Evolutionary conservation across 2,888 invertebrate genomes (phyloP).

Genomic region (Eumacrocentrus americanus): DNA sequence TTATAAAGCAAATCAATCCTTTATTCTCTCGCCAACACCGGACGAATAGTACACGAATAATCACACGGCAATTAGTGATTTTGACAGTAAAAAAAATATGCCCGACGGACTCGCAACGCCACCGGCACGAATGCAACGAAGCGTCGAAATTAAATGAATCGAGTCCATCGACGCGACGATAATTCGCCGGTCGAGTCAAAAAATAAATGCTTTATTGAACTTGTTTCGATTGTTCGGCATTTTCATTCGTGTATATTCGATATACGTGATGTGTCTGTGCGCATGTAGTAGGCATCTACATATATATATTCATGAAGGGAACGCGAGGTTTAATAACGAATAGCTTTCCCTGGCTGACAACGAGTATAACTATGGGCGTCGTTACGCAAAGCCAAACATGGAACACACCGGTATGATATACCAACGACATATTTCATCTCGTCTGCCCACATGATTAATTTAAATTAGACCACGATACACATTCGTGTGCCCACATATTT

Average conservation of each 20-base stretch:
- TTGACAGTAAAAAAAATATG: too few species aligned
- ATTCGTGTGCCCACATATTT: too few species aligned
- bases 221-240: not conserved
- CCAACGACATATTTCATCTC: constrained; percentile 17
- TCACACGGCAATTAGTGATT: too few species aligned
- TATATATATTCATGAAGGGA: not conserved
- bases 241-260: not conserved
- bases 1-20: too few species aligned
- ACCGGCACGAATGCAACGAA: not conserved
- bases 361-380: constrained; percentile 15
- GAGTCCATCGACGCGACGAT: not conserved
- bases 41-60: too few species aligned
- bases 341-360: constrained; percentile 20
- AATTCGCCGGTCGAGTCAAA: not conserved
- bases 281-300: not conserved
- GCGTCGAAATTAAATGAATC: not conserved
- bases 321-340: constrained; percentile 16
- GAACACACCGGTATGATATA: constrained; percentile 3
- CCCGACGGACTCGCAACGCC: too few species aligned
- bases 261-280: not conserved
- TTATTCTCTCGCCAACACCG: too few species aligned
- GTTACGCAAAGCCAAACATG: constrained; percentile 27
- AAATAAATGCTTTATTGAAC: not conserved
- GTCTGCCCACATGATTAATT: constrained; percentile 21
- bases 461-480: constrained; percentile 16